These are phyloP conservation scores for Pteronotus mesoamericanus DNA, from an alignment of 2,797 vertebrate genomes.

Conservation along the genomic window DNA sequence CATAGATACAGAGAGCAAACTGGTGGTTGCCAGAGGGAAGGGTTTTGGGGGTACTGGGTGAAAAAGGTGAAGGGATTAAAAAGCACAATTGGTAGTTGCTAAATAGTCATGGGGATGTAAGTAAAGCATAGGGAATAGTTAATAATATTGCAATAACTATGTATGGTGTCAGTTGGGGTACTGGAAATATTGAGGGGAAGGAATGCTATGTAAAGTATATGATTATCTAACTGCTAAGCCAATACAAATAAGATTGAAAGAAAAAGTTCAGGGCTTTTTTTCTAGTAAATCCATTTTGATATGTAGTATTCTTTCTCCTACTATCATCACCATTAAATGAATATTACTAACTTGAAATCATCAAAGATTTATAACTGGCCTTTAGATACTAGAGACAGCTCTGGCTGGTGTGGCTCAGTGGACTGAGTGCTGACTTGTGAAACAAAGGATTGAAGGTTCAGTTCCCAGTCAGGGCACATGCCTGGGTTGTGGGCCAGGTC, in stretches of 20 bases:
- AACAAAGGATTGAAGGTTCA: too few relatives aligned
- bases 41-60: background rate
- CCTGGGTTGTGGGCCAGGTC: too few relatives aligned
- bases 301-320: background rate
- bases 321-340: background rate
- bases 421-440: too few relatives aligned
- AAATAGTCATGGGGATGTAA: background rate
- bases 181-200: background rate
- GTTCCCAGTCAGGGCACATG: too few relatives aligned
- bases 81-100: background rate
- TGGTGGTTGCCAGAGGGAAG: background rate
- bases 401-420: too few relatives aligned
- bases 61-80: background rate
- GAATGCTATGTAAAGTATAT: background rate
- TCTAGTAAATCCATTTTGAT: background rate
- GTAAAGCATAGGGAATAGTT: background rate
- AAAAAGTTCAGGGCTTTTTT: background rate
- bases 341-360: slow-evolving; percentile 16
- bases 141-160: background rate
- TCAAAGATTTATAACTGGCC: slow-evolving; percentile 49
- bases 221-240: background rate
- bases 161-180: background rate
- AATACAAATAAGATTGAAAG: background rate
- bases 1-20: background rate
- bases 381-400: slow-evolving; percentile 4